Percentiles rank a stretch among this genome's conserved stretches.
Conservation (phyloP, 2,797 vertebrate species). For the Lutjanus argentimaculatus region DNA sequence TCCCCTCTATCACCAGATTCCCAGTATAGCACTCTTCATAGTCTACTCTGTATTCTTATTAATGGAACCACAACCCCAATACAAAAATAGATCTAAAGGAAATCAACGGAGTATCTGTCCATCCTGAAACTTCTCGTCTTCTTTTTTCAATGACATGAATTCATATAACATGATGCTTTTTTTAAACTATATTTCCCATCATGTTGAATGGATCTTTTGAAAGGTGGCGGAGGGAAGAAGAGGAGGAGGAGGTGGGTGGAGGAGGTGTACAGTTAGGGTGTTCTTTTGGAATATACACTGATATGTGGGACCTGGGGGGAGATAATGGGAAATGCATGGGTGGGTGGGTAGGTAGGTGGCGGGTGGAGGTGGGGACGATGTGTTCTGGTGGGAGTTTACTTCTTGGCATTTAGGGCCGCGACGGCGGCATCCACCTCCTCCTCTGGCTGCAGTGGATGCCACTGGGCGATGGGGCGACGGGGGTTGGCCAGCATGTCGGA, state of each 20-base stretch:
- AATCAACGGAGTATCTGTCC: constrained; percentile 84
- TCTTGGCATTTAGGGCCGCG: constrained; percentile 93
- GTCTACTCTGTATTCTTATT: constrained; percentile 76
- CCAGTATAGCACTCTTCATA: constrained; percentile 53
- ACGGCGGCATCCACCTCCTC: constrained; percentile 93
- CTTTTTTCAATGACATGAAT: constrained; percentile 76
- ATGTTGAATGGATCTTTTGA: constrained; percentile 76
- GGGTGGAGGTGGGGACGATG: constrained; percentile 52
- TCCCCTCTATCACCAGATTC: constrained; percentile 69
- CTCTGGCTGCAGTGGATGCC: constrained; percentile 98
- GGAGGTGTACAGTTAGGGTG: constrained; percentile 58
- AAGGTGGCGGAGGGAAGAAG: constrained; percentile 48
- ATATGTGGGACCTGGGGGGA: constrained; percentile 59
- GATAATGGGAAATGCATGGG: constrained; percentile 64
- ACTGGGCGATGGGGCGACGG: constrained; percentile 96
- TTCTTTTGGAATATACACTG: constrained; percentile 75
- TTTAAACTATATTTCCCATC: constrained; percentile 74
- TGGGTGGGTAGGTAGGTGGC: constrained; percentile 42
- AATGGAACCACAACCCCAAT: constrained; percentile 83
- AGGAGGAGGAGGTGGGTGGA: constrained; percentile 8
- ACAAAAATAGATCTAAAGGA: constrained; percentile 88
- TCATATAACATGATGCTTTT: constrained; percentile 72
- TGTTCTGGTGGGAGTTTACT: constrained; percentile 84
- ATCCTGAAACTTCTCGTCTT: constrained; percentile 71
- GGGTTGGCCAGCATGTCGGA: constrained; percentile 99